Conservation (phyloP, 2,113 vertebrate genomes). For the Perca schrenkii region DNA sequence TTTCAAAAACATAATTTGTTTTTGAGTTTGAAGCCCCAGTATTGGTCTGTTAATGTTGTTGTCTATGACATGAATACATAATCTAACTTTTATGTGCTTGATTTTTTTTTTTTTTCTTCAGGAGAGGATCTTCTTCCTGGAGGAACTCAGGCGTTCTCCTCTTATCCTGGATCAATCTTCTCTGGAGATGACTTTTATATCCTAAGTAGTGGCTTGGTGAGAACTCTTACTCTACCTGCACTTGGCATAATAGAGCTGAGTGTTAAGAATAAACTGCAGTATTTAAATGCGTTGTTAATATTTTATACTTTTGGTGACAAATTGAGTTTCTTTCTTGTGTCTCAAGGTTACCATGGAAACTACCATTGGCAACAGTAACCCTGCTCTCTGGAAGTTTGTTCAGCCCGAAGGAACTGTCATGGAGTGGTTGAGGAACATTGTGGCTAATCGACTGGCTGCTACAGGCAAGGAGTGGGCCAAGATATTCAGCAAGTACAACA, state of each 20-base stretch:
- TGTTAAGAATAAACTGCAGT: background rate
- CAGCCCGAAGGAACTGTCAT: conserved; percentile 85
- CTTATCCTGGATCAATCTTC: conserved; percentile 94
- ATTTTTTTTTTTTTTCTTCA: conserved; percentile 57
- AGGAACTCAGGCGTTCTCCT: conserved; percentile 89
- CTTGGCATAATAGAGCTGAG: background rate
- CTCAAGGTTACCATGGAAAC: conserved; percentile 92
- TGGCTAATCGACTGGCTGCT: conserved; percentile 91
- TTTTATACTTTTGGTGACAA: background rate
- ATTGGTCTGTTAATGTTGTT: background rate
- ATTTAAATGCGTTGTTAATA: background rate
- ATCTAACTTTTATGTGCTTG: background rate
- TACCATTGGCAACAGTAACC: conserved; percentile 94
- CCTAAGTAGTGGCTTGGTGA: conserved; percentile 94
- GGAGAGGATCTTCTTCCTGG: conserved; percentile 84
- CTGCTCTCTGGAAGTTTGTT: conserved; percentile 90
- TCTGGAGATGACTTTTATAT: conserved; percentile 97
- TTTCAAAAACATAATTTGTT: background rate
- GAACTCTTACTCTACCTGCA: conserved; percentile 46
- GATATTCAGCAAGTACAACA: conserved; percentile 91
- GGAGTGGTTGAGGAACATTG: conserved; percentile 94
- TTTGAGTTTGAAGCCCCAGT: background rate
- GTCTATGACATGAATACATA: background rate
- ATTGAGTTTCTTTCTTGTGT: background rate
- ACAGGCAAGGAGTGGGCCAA: conserved; percentile 86